These are phyloP conservation scores for Apolygus lucorum DNA, from an alignment of 1,140 invertebrate genomes.

Conservation along the genomic window DNA sequence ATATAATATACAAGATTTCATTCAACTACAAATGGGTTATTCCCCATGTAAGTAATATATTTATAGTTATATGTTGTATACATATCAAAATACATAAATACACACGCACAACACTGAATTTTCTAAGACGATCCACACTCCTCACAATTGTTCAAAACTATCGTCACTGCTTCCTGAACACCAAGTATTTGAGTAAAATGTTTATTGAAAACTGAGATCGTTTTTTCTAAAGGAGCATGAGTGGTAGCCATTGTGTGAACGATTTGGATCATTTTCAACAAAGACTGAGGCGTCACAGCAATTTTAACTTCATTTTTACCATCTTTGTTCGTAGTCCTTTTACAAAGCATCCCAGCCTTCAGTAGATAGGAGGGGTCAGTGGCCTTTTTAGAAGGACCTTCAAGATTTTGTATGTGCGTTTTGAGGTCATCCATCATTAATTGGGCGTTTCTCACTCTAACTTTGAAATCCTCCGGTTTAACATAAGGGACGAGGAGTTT, in stretches of 20 bases:
- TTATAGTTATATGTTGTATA: too few species aligned
- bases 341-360: not conserved
- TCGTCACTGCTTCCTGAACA: not conserved
- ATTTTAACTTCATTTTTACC: not conserved
- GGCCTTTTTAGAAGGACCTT: not conserved
- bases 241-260: slow-evolving; percentile 10
- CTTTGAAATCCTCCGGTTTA: not conserved
- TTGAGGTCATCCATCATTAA: not conserved
- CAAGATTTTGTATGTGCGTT: not conserved
- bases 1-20: too few species aligned
- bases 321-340: not conserved
- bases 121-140: too few species aligned
- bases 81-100: too few species aligned
- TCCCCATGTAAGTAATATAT: too few species aligned
- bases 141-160: slow-evolving; percentile 2
- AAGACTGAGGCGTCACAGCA: not conserved
- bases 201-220: slow-evolving; percentile 9
- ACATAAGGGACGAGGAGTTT: not conserved
- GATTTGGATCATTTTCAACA: not conserved
- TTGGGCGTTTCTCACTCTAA: not conserved
- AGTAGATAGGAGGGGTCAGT: not conserved
- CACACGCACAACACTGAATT: too few species aligned
- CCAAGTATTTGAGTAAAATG: slow-evolving; percentile 10
- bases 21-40: too few species aligned
- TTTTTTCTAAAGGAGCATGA: slow-evolving; percentile 5